These are phyloP conservation scores for Rhagoletis zephyria DNA, from an alignment of 1,140 invertebrate species.

Conservation along the genomic window DNA sequence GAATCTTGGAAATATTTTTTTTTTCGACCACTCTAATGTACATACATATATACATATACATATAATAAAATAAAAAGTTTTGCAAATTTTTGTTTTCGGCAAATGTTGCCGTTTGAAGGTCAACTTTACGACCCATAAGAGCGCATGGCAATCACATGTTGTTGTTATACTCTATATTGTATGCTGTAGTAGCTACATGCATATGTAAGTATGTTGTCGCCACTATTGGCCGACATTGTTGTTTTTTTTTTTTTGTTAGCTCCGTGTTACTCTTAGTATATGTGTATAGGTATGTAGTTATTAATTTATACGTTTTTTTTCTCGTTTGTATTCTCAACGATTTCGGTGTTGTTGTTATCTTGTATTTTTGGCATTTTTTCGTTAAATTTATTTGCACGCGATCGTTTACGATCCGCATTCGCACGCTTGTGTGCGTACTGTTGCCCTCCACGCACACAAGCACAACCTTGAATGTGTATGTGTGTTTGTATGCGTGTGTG, in stretches of 20 bases:
- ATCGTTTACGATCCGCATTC: constrained; percentile 21
- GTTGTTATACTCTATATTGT: constrained; percentile 58
- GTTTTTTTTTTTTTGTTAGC: constrained; percentile 62
- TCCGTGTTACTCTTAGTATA: not conserved
- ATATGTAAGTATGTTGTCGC: constrained; percentile 22
- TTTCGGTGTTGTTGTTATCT: constrained; percentile 64
- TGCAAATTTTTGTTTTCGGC: constrained; percentile 62
- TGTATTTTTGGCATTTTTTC: constrained; percentile 59
- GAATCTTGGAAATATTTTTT: no score
- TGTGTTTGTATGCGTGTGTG: not conserved
- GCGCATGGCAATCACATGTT: constrained; percentile 44
- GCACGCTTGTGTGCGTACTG: not conserved
- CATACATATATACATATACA: not conserved
- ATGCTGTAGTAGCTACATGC: not conserved
- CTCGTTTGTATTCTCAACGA: constrained; percentile 42
- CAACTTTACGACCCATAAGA: constrained; percentile 73
- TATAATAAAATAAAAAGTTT: constrained; percentile 43
- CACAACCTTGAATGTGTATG: not conserved
- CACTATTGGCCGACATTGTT: not conserved
- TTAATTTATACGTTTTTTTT: constrained; percentile 26
- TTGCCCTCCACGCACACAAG: not conserved
- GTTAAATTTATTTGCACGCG: constrained; percentile 51
- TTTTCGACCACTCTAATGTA: no score
- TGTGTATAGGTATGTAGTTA: not conserved
- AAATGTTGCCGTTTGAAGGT: constrained; percentile 72